phyloP scores from a whole-genome alignment of 2,888 invertebrate genomes.

The Cephus spinipes region DNA sequence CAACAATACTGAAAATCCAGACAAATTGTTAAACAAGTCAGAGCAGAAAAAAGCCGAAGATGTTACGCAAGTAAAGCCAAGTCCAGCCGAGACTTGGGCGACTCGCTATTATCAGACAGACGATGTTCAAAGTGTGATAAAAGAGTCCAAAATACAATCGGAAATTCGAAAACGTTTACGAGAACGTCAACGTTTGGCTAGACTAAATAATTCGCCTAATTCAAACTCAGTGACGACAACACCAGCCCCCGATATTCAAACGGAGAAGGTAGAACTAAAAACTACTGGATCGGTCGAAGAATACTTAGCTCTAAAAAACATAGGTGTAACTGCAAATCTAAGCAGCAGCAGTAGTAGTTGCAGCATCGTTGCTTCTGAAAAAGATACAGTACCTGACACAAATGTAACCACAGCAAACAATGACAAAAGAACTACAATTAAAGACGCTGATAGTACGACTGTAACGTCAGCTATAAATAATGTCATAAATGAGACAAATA shows the following conservation, averaged over 20 bases:
- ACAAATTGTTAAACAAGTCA: neutral
- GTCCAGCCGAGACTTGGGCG: conserved; percentile 59
- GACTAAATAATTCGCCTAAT: conserved; percentile 52
- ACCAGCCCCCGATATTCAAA: conserved; percentile 19
- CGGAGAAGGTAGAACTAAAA: conserved; percentile 30
- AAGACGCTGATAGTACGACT: neutral
- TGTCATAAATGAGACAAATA: neutral
- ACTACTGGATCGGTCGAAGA: conserved; percentile 62
- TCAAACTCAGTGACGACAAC: conserved; percentile 20
- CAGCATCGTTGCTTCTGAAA: neutral
- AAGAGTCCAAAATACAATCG: conserved; percentile 64
- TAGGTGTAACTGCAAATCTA: conserved; percentile 17
- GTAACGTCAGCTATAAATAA: neutral
- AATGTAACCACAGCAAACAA: neutral
- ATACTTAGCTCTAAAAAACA: conserved; percentile 58
- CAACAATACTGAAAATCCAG: neutral
- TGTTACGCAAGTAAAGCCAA: neutral
- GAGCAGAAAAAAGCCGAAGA: neutral
- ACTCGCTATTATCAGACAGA: conserved; percentile 63
- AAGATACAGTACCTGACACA: neutral
- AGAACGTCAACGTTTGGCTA: conserved; percentile 59
- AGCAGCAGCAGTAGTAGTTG: conserved; percentile 12
- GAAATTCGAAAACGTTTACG: conserved; percentile 63
- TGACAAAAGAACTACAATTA: neutral
- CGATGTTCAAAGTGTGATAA: conserved; percentile 63